Percentiles rank a stretch among this genome's conserved stretches.
Conservation (phyloP, 2,113 vertebrate genomes). For the Chlorodrepanis virens region DNA sequence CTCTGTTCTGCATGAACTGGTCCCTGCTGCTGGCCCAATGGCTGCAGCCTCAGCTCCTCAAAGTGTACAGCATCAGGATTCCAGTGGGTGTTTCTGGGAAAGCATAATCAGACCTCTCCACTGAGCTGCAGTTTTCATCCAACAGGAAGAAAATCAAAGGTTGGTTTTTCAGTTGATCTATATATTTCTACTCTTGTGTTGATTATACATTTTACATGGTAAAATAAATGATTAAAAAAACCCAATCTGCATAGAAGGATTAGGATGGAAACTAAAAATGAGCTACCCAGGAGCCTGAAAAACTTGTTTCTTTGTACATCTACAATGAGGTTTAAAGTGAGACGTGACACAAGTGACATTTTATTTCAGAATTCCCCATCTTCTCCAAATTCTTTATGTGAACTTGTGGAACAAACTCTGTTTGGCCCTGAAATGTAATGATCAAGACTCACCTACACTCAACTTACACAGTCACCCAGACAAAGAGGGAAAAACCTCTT, state of each 20-base stretch:
- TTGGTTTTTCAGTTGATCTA: background rate
- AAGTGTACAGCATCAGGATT: background rate
- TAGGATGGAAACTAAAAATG: background rate
- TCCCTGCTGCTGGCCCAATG: background rate
- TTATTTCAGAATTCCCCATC: background rate
- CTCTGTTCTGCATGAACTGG: background rate
- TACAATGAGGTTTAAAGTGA: background rate
- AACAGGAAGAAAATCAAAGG: background rate
- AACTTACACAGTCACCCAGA: background rate
- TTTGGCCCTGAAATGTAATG: background rate
- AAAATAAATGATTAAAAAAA: background rate
- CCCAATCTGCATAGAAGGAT: background rate
- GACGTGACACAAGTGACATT: background rate
- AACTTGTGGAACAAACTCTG: background rate
- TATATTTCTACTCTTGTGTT: background rate
- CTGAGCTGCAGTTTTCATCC: background rate
- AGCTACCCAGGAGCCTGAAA: background rate
- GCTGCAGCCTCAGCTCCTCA: background rate
- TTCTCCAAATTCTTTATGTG: background rate
- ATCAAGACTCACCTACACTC: background rate
- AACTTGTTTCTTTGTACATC: background rate
- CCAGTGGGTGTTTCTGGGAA: background rate
- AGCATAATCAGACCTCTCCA: background rate
- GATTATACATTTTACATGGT: background rate
- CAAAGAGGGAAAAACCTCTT: background rate